A percentile compares a stretch with the other conserved stretches of the same genome.
Evolutionary conservation across 2,797 vertebrate genomes (phyloP).

Genomic region (Poeciliopsis presidionis): DNA sequence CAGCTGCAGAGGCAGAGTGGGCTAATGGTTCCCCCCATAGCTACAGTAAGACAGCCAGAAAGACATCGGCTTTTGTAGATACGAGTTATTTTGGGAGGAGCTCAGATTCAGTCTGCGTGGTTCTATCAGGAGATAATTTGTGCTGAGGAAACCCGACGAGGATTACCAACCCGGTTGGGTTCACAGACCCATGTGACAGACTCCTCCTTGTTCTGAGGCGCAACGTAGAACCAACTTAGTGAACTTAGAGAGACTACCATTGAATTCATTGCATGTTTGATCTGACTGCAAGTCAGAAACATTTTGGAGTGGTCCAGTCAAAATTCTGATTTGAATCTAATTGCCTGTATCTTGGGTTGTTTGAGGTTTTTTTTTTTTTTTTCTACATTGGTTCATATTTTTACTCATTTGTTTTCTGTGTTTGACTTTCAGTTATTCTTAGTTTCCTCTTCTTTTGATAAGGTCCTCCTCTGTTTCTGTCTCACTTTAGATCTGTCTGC

Average conservation of each 20-base stretch:
- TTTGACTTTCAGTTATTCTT: no score
- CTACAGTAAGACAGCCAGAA: background rate
- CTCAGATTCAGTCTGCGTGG: constrained; percentile 4
- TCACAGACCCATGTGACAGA: background rate
- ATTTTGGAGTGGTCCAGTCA: background rate
- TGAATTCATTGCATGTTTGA: background rate
- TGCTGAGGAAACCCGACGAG: background rate
- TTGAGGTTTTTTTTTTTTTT: no score
- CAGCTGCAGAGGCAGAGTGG: background rate
- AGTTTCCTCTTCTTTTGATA: no score
- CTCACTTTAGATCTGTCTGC: no score
- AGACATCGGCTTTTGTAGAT: background rate
- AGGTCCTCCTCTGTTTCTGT: no score
- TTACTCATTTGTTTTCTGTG: no score
- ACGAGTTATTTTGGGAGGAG: constrained; percentile 9
- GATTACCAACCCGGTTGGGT: background rate
- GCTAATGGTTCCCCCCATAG: background rate
- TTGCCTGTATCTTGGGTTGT: background rate
- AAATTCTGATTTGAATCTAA: background rate
- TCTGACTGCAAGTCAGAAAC: background rate
- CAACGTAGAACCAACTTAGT: background rate
- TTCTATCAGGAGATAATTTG: background rate
- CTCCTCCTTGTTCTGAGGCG: background rate
- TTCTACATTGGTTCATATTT: no score
- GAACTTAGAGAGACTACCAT: background rate